Evolutionary conservation across 2,113 vertebrate genomes (phyloP), one percentile per base, ranked within the genome.

Genomic region (Siniperca chuatsi): DNA sequence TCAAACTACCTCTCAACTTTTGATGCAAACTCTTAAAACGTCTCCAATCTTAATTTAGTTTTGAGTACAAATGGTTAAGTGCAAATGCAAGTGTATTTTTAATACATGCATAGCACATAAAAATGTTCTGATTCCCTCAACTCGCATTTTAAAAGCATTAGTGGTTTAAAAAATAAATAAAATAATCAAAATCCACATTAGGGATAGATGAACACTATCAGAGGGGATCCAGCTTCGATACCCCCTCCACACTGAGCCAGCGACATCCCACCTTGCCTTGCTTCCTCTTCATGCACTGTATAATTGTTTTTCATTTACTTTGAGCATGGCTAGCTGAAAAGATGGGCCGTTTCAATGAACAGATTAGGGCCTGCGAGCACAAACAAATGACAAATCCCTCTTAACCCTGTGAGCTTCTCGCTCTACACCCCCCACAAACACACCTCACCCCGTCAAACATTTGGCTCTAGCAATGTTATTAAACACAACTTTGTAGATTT

Each of bases 401-500:
- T 97, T 99, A 99, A 99, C 98, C 97, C 96, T 91, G 61, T 96
- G 96, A 81, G 95, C 96, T 84, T 95, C 94, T 94, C 96, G 95
- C 96, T 75, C 52, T 10, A 60, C 78, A 21, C 87, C 72, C 71
- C 70, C 74, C 60, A 94, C 97, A 85, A 96, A 96, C 97, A 96
- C 93, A 94, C 91, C 91, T 91, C 87, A 79, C 88, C 89, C 92
- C 95, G 91, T 96, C 96, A 97, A 96, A 97, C 96, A 96, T 96
- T 96, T 8, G 86, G 96, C 96, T 95, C 96, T 93, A 95, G 96
- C 95, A 67, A 89, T 92, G 97, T 97, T 96, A 99, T 98, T 98
- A 99, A 98, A 97, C 96, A 96, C 97, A 99, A 99, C 97, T 99
- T 93, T 96, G 96, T 95, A 96, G 97, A 97, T 99, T 97, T 96